These are phyloP conservation scores for Tenualosa ilisha DNA, from an alignment of 2,797 vertebrate species.

Conservation along the genomic window DNA sequence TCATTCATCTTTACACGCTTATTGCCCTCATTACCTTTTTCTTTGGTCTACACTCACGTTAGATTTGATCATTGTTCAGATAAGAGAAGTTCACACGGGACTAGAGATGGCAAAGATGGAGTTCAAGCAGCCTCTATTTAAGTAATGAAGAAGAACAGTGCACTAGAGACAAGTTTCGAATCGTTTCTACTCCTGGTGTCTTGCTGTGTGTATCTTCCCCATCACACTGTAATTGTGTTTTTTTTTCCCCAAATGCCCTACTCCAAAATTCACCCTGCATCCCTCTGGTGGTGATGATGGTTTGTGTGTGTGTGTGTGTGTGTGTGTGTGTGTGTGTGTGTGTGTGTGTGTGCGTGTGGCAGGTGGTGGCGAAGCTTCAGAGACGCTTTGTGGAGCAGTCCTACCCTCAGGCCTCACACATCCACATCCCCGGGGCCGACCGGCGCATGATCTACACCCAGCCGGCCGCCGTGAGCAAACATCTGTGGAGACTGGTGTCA, in stretches of 20 bases:
- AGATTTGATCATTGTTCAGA: neutral
- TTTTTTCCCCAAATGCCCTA: neutral
- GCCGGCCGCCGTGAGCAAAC: slow-evolving; percentile 75
- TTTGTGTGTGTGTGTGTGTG: slow-evolving; percentile 41
- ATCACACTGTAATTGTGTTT: neutral
- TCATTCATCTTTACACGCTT: neutral
- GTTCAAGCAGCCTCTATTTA: neutral
- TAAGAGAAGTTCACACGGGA: neutral
- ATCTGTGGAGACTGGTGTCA: slow-evolving; percentile 77
- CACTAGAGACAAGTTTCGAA: neutral
- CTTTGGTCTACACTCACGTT: neutral
- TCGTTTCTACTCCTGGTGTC: neutral
- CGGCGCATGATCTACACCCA: slow-evolving; percentile 80
- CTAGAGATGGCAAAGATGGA: neutral
- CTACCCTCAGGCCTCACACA: slow-evolving; percentile 75
- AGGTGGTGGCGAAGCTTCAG: slow-evolving; percentile 79
- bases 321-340: slow-evolving; percentile 43
- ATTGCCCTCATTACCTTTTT: neutral
- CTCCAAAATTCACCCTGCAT: neutral
- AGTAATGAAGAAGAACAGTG: neutral
- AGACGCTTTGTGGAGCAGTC: slow-evolving; percentile 74
- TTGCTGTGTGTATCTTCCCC: neutral
- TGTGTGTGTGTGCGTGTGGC: slow-evolving; percentile 49
- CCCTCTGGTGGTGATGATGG: neutral
- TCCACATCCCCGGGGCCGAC: slow-evolving; percentile 76